Evolutionary conservation across 2,797 vertebrate species (phyloP).

Genomic region (Rhinogobio ventralis): DNA sequence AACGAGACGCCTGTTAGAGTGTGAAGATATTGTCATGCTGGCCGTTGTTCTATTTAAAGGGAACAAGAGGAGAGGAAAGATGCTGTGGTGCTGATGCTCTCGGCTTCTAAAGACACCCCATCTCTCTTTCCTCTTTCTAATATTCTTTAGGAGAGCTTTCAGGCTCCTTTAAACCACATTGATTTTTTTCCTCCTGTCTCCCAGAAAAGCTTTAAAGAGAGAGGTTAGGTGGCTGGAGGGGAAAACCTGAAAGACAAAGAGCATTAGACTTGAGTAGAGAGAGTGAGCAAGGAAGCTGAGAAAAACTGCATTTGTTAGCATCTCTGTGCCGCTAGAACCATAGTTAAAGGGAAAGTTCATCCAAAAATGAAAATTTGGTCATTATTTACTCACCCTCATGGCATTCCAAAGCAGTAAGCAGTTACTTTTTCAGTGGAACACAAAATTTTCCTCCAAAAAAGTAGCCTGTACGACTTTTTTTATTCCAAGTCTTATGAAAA

Average conservation of each 20-base stretch:
- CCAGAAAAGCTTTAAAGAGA: conserved; percentile 63
- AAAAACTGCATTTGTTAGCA: not conserved
- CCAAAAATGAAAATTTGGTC: not conserved
- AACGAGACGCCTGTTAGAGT: conserved; percentile 10
- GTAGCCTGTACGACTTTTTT: not conserved
- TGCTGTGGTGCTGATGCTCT: conserved; percentile 15
- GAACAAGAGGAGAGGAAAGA: conserved; percentile 14
- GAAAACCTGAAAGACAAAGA: conserved; percentile 14
- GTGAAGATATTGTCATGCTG: conserved; percentile 30
- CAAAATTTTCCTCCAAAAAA: not conserved
- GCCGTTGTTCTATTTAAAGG: conserved; percentile 17
- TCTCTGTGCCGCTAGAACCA: not conserved
- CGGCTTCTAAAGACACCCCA: not conserved
- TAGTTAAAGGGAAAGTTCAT: not conserved
- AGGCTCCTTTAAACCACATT: conserved; percentile 61
- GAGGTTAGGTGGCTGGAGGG: conserved; percentile 6
- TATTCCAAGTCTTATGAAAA: not conserved
- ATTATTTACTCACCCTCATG: not conserved
- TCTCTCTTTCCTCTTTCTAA: conserved; percentile 39
- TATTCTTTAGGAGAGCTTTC: conserved; percentile 47
- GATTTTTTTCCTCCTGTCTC: conserved; percentile 60
- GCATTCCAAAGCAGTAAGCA: not conserved
- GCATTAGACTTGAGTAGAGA: conserved; percentile 4
- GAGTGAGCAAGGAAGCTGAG: not conserved
- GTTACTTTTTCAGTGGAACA: not conserved